Conservation (phyloP, 2,113 vertebrate genomes). For the Solea solea region DNA sequence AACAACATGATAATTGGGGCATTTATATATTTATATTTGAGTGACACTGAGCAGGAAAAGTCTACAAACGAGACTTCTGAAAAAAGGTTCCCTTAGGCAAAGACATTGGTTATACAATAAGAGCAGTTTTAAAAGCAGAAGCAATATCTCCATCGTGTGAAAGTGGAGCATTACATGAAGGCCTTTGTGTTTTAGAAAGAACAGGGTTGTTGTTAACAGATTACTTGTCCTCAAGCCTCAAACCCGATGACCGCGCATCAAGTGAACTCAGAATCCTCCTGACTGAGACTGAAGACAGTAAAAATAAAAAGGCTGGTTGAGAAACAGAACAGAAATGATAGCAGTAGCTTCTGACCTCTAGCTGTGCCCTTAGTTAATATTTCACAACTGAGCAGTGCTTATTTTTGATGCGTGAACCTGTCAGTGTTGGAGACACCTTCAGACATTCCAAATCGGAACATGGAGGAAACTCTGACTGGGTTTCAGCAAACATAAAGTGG, state of each 20-base stretch:
- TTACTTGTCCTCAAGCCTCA: background rate
- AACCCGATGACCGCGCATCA: constrained; percentile 8
- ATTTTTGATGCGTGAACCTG: constrained; percentile 67
- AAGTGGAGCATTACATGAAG: constrained; percentile 13
- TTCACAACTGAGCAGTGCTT: constrained; percentile 50
- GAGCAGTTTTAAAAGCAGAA: constrained; percentile 22
- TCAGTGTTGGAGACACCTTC: constrained; percentile 64
- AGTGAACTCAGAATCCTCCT: background rate
- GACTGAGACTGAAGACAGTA: background rate
- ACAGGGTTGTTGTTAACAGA: constrained; percentile 31
- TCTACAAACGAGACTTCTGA: constrained; percentile 31
- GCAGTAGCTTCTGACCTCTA: constrained; percentile 56
- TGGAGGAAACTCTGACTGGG: constrained; percentile 64
- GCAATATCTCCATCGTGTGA: constrained; percentile 13
- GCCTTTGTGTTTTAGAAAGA: constrained; percentile 28
- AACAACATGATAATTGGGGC: constrained; percentile 22
- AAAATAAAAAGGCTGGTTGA: constrained; percentile 5
- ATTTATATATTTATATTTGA: constrained; percentile 16
- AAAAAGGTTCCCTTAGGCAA: constrained; percentile 26
- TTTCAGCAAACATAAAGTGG: constrained; percentile 49
- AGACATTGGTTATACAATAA: constrained; percentile 8
- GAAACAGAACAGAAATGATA: constrained; percentile 13
- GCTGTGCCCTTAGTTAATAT: constrained; percentile 66
- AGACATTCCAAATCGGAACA: constrained; percentile 73
- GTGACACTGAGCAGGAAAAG: background rate